Evolutionary conservation across 2,113 vertebrate species (phyloP).

Genomic region (Boleophthalmus pectinirostris): DNA sequence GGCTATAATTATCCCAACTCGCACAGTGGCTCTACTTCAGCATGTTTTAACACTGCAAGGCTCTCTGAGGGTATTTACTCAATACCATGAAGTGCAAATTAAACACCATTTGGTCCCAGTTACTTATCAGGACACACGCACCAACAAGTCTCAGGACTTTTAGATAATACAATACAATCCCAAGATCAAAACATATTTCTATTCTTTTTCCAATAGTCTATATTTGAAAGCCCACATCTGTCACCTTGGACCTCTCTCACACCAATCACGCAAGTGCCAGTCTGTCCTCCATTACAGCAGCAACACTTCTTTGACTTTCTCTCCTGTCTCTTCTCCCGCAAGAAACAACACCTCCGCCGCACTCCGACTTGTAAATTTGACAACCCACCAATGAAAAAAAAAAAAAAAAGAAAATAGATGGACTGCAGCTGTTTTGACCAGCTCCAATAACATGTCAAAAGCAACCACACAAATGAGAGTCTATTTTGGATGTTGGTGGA

Average conservation of each 20-base stretch:
- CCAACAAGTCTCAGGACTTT: slow-evolving; percentile 11
- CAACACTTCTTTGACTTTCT: slow-evolving; percentile 20
- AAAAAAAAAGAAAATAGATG: slow-evolving; percentile 35
- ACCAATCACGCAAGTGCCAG: slow-evolving; percentile 32
- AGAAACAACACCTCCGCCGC: slow-evolving; percentile 17
- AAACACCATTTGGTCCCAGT: slow-evolving; percentile 29
- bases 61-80: slow-evolving; percentile 25
- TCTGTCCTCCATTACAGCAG: slow-evolving; percentile 15
- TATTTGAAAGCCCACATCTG: background rate
- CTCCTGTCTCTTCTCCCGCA: slow-evolving; percentile 11
- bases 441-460: slow-evolving; percentile 37
- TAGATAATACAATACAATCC: background rate
- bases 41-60: background rate
- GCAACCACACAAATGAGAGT: slow-evolving; percentile 45
- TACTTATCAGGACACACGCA: slow-evolving; percentile 20
- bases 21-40: background rate
- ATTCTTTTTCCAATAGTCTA: background rate
- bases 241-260: slow-evolving; percentile 17
- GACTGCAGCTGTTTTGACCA: slow-evolving; percentile 38
- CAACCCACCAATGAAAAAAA: slow-evolving; percentile 43
- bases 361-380: slow-evolving; percentile 32
- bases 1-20: background rate
- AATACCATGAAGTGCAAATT: slow-evolving; percentile 38
- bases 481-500: slow-evolving; percentile 36
- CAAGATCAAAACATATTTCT: background rate